Conservation (phyloP, 2,113 vertebrate genomes). For the Colossoma macropomum region DNA sequence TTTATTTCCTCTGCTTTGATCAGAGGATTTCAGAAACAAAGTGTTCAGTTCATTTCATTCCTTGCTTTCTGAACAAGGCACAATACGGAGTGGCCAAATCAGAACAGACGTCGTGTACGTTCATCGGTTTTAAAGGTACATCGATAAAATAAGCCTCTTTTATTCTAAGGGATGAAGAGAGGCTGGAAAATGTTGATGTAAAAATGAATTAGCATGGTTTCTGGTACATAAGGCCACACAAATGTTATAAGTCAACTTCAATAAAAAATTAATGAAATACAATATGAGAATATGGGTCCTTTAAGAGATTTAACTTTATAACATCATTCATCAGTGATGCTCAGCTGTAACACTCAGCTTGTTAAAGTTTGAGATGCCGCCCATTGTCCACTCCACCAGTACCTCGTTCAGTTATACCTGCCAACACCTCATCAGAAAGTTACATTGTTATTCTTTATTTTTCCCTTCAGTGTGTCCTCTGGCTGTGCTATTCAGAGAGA, state of each 20-base stretch:
- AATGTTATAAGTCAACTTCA: background rate
- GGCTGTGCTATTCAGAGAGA: slow-evolving; percentile 1
- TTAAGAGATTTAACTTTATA: background rate
- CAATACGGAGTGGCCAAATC: no score
- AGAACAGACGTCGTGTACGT: no score
- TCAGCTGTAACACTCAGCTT: background rate
- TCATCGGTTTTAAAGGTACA: background rate
- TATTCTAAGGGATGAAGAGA: background rate
- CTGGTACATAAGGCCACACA: background rate
- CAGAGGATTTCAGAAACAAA: no score
- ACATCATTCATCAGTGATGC: background rate
- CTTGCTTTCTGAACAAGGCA: no score
- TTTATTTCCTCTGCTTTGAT: background rate
- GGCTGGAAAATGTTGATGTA: background rate
- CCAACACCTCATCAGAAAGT: background rate
- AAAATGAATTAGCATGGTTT: background rate
- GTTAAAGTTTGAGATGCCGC: background rate
- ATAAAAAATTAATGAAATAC: background rate
- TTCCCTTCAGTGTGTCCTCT: background rate
- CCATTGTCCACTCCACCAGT: background rate
- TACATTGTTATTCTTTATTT: slow-evolving; percentile 4
- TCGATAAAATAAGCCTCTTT: background rate
- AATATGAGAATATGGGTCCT: background rate
- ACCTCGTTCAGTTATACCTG: background rate
- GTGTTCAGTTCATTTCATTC: no score